Conservation (phyloP, 2,888 invertebrate species). For the Didymodactylos carnosus region DNA sequence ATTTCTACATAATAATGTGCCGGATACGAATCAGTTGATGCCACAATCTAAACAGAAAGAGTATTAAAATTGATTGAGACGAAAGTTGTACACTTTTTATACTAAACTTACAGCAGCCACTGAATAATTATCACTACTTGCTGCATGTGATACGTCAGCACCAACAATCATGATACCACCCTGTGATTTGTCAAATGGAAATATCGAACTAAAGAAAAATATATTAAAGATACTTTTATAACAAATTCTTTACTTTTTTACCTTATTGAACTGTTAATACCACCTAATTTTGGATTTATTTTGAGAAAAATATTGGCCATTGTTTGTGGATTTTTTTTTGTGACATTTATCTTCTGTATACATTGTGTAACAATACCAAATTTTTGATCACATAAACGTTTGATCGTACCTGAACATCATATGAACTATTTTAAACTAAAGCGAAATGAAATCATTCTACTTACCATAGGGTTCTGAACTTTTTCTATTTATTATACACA, state of each 20-base stretch:
- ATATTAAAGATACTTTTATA: neutral
- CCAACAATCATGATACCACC: conserved; percentile 14
- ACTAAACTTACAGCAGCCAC: conserved; percentile 17
- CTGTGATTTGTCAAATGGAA: neutral
- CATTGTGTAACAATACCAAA: conserved; percentile 1
- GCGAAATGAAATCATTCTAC: too few relatives aligned
- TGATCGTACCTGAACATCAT: neutral
- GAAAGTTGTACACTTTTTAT: conserved; percentile 13
- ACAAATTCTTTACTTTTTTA: neutral
- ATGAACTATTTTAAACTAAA: neutral
- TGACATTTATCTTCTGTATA: conserved; percentile 1
- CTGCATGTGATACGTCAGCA: conserved; percentile 17
- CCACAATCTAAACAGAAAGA: too few relatives aligned
- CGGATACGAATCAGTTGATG: too few relatives aligned
- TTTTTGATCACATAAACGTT: neutral
- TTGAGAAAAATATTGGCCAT: conserved; percentile 3
- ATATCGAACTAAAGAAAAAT: neutral
- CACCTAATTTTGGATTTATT: conserved; percentile 4
- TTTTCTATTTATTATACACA: too few relatives aligned
- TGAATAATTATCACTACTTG: conserved; percentile 2
- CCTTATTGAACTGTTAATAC: neutral
- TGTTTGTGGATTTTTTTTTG: neutral
- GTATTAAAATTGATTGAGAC: too few relatives aligned
- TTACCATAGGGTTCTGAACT: too few relatives aligned
- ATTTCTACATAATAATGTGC: neutral